Conservation (phyloP, 2,888 invertebrate genomes). For the Odontomyia ornata region DNA sequence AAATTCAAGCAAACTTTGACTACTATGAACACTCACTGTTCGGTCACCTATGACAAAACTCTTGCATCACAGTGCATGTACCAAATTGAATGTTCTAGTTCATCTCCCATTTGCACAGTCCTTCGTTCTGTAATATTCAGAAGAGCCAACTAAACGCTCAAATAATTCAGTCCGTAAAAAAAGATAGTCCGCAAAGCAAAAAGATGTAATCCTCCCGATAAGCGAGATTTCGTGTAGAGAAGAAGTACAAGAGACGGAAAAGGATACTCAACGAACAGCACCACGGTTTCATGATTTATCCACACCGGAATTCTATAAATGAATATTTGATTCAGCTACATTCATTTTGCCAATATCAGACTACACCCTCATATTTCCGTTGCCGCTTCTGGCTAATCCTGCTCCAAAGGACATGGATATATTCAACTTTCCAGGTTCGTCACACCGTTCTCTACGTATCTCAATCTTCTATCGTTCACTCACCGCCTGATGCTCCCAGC, state of each 20-base stretch:
- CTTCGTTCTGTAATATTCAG: neutral
- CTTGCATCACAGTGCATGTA: neutral
- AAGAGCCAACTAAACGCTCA: neutral
- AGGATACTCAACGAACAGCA: slow-evolving; percentile 19
- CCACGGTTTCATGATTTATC: slow-evolving; percentile 44
- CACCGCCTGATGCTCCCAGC: neutral
- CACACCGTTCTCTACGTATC: neutral
- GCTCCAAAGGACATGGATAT: neutral
- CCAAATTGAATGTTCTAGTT: neutral
- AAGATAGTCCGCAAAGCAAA: neutral
- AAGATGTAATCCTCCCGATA: neutral
- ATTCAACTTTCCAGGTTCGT: neutral
- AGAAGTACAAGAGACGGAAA: neutral
- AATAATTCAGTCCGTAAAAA: neutral
- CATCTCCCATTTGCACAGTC: neutral
- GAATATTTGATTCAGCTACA: slow-evolving; percentile 47
- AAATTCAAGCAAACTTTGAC: neutral
- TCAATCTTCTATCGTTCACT: neutral
- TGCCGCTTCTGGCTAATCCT: neutral
- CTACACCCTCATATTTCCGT: neutral
- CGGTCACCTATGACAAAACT: neutral
- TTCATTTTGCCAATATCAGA: slow-evolving; percentile 9
- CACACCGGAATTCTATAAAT: slow-evolving; percentile 44
- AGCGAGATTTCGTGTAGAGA: neutral
- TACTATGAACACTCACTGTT: neutral